Percentiles rank a stretch among this genome's conserved stretches.
Conservation (phyloP, 1,140 invertebrate genomes). For the Drepana arcuata region DNA sequence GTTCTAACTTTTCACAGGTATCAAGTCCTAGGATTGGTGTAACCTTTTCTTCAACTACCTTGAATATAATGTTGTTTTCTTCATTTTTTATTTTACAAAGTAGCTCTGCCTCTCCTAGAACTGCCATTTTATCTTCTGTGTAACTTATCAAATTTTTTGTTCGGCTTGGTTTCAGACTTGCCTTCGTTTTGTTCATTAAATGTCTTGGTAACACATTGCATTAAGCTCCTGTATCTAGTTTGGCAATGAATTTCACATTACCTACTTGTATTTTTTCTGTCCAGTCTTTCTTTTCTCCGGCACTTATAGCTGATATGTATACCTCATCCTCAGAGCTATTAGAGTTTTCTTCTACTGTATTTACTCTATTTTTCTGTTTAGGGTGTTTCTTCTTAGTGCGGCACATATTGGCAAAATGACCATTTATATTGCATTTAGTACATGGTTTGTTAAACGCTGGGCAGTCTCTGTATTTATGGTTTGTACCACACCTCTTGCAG, state of each 20-base stretch:
- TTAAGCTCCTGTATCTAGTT: slow-evolving; percentile 10
- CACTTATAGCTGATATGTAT: slow-evolving; percentile 11
- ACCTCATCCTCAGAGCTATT: slow-evolving; percentile 8
- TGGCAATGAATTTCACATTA: slow-evolving; percentile 6
- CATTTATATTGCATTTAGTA: slow-evolving; percentile 11
- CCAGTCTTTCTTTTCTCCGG: slow-evolving; percentile 10
- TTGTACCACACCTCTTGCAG: slow-evolving; percentile 13
- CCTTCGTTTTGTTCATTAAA: slow-evolving; percentile 10
- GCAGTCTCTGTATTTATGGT: slow-evolving; percentile 13
- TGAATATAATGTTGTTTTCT: slow-evolving; percentile 9
- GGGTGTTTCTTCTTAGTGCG: slow-evolving; percentile 2
- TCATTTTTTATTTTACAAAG: slow-evolving; percentile 9
- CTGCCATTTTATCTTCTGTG: slow-evolving; percentile 12
- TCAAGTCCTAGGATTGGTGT: slow-evolving; percentile 11
- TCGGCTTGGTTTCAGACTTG: slow-evolving; percentile 7
- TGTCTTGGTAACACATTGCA: slow-evolving; percentile 11
- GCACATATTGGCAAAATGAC: too few relatives aligned
- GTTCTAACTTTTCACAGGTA: not conserved
- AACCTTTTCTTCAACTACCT: slow-evolving; percentile 13
- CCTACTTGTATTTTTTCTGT: slow-evolving; percentile 7
- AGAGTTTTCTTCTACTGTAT: slow-evolving; percentile 9
- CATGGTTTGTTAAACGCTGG: slow-evolving; percentile 15
- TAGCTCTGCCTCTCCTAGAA: slow-evolving; percentile 6
- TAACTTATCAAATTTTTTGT: slow-evolving; percentile 12
- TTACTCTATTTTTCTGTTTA: slow-evolving; percentile 11